These are phyloP conservation scores for Adrianichthys oophorus DNA, from an alignment of 2,797 vertebrate genomes.

Conservation along the genomic window DNA sequence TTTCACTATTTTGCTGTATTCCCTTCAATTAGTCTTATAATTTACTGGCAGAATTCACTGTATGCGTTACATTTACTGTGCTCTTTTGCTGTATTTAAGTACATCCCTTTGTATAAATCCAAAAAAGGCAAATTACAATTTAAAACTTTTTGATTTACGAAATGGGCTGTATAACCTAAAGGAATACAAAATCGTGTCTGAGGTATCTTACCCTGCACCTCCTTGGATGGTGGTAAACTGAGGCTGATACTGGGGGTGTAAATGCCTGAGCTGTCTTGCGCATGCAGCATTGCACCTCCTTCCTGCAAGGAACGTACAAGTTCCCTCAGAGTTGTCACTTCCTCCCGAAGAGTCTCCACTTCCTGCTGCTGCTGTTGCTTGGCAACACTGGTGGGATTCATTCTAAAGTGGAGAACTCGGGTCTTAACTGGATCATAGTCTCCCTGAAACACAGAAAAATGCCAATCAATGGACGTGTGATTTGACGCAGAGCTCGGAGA, in stretches of 20 bases:
- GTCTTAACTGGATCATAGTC: conserved; percentile 89
- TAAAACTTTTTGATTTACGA: too few species aligned
- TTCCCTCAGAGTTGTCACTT: conserved; percentile 84
- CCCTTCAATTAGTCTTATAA: too few species aligned
- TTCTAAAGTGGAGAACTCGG: conserved; percentile 87
- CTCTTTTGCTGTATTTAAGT: too few species aligned
- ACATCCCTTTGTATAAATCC: too few species aligned
- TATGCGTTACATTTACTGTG: too few species aligned
- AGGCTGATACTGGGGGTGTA: conserved; percentile 65
- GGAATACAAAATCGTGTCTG: neutral
- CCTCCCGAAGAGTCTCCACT: conserved; percentile 81
- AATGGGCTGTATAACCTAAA: neutral
- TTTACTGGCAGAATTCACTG: too few species aligned
- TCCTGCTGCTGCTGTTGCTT: conserved; percentile 86
- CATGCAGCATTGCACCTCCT: conserved; percentile 59
- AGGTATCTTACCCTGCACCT: conserved; percentile 84
- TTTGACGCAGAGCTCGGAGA: neutral
- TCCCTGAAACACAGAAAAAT: conserved; percentile 74
- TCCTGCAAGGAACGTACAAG: conserved; percentile 80
- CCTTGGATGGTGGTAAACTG: conserved; percentile 82
- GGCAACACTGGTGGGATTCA: conserved; percentile 86
- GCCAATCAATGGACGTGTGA: neutral
- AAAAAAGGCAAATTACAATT: too few species aligned
- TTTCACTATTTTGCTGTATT: too few species aligned
- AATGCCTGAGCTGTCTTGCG: conserved; percentile 33